phyloP scores from a whole-genome alignment of 2,113 vertebrate genomes.

The Plecturocebus donacophilus region DNA sequence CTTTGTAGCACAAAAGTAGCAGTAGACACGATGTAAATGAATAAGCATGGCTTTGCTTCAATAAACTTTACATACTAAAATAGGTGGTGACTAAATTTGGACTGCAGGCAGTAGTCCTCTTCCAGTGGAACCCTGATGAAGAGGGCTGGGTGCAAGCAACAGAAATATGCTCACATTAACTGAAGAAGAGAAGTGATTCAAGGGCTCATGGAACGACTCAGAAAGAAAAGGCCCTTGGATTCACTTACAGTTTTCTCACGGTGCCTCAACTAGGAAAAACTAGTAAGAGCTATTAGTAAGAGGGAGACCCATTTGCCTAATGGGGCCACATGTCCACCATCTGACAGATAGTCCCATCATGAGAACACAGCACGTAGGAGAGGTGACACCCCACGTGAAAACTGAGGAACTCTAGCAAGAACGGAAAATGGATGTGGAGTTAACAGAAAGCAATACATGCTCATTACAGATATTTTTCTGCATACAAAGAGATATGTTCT shows the following conservation, averaged over 20 bases:
- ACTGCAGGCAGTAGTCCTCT: background rate
- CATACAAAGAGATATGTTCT: background rate
- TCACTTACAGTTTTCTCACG: background rate
- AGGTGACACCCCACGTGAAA: background rate
- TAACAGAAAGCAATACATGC: background rate
- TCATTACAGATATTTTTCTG: background rate
- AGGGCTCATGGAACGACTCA: background rate
- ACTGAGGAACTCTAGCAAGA: background rate
- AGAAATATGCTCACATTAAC: background rate
- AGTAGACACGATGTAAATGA: background rate
- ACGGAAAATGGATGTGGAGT: background rate
- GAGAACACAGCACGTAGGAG: background rate
- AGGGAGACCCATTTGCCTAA: background rate
- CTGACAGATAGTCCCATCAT: background rate
- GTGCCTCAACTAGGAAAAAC: background rate
- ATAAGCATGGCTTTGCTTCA: background rate
- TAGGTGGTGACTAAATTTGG: background rate
- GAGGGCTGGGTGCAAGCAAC: background rate
- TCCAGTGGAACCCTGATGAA: background rate
- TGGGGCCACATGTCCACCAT: background rate
- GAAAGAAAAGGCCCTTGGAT: background rate
- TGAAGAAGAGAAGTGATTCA: background rate
- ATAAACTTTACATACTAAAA: background rate
- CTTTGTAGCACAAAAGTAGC: background rate
- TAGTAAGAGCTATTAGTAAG: background rate